phyloP scores from a whole-genome alignment of 2,888 invertebrate species.

The Ditula angustiorana region DNA sequence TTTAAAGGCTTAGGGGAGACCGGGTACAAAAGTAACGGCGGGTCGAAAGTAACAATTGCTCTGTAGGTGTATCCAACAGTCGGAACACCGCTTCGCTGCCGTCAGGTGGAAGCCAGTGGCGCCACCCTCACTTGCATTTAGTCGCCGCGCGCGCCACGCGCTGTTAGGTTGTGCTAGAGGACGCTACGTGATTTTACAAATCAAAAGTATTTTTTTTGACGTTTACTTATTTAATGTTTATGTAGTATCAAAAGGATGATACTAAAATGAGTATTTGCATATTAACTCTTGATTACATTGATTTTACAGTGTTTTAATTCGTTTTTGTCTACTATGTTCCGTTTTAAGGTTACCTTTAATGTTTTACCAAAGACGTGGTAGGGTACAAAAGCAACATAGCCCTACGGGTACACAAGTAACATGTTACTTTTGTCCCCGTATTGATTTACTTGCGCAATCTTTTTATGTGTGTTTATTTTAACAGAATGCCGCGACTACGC shows the following conservation, averaged over 20 bases:
- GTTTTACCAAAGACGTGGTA: constrained; percentile 28
- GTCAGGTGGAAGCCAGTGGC: constrained; percentile 13
- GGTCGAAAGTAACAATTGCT: constrained; percentile 49
- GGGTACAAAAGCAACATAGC: constrained; percentile 30
- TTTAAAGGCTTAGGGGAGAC: too few species aligned
- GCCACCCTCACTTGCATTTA: constrained; percentile 33
- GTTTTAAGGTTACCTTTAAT: constrained; percentile 32
- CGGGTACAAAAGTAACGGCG: constrained; percentile 50
- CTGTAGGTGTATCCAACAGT: constrained; percentile 44
- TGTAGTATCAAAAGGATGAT: constrained; percentile 32
- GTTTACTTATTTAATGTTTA: constrained; percentile 25
- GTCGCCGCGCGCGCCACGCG: constrained; percentile 33
- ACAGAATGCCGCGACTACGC: constrained; percentile 38
- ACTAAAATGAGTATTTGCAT: constrained; percentile 39
- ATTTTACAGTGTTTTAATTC: constrained; percentile 25
- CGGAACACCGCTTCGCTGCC: constrained; percentile 29
- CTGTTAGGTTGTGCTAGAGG: constrained; percentile 32
- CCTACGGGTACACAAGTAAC: constrained; percentile 40
- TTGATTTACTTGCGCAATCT: background rate
- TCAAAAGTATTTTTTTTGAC: constrained; percentile 23
- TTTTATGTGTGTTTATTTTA: constrained; percentile 13
- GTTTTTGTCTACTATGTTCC: constrained; percentile 33
- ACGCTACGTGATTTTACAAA: constrained; percentile 23
- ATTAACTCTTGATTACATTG: too few species aligned
- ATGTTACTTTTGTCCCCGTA: constrained; percentile 36